phyloP scores from a whole-genome alignment of 2,113 vertebrate genomes.

The Onychorhynchus coronatus region DNA sequence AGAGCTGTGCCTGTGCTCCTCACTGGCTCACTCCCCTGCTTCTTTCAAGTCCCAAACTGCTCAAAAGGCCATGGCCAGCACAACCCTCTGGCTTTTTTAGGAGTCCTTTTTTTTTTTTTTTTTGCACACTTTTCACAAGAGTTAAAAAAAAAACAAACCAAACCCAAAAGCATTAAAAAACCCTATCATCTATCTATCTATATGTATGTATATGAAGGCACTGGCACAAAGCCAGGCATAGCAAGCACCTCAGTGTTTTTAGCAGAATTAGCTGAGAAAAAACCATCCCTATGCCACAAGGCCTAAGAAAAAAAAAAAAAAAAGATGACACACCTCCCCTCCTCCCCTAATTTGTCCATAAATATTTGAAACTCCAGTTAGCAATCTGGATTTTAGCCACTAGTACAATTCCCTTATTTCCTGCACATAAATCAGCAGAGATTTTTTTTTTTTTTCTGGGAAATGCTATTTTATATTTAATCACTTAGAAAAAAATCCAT shows the following conservation, averaged over 20 bases:
- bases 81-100: not conserved
- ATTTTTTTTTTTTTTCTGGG: not conserved
- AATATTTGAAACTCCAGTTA: constrained; percentile 45
- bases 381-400: constrained; percentile 23
- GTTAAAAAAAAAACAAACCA: not conserved
- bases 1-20: not conserved
- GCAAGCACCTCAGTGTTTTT: not conserved
- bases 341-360: not conserved
- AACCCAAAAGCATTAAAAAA: not conserved
- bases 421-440: not conserved
- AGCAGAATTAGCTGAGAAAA: not conserved
- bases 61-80: not conserved
- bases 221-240: not conserved
- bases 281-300: not conserved
- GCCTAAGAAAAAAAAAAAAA: not conserved
- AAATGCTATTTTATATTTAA: not conserved
- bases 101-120: not conserved
- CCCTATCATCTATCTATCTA: no score
- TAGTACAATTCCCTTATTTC: not conserved
- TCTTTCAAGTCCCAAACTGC: not conserved
- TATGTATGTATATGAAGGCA: not conserved
- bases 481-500: not conserved
- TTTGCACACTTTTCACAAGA: not conserved
- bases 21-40: not conserved
- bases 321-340: not conserved